Conservation (phyloP, 2,113 vertebrate species). For the Otus sunia region DNA sequence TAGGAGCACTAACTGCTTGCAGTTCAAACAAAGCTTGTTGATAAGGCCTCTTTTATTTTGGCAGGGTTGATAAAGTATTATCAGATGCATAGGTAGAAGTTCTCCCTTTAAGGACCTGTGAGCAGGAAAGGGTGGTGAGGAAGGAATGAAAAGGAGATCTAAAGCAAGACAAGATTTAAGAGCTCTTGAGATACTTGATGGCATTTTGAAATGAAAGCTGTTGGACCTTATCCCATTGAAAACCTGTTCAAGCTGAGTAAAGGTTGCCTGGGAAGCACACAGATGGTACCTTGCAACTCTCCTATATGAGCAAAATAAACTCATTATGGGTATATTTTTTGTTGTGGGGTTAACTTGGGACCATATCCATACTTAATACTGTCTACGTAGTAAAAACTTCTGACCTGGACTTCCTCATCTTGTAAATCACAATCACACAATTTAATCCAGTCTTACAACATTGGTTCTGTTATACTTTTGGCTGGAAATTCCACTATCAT, state of each 20-base stretch:
- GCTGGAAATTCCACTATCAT: not conserved
- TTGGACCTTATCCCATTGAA: not conserved
- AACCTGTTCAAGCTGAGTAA: not conserved
- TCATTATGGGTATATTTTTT: not conserved
- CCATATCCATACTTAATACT: not conserved
- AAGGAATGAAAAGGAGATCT: conserved; percentile 33
- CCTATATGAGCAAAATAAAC: not conserved
- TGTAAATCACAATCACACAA: too few species aligned
- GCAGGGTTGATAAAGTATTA: not conserved
- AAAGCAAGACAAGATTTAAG: not conserved
- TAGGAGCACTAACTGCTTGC: not conserved
- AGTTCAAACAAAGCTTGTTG: conserved; percentile 34
- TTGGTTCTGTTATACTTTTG: not conserved
- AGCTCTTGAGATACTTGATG: not conserved
- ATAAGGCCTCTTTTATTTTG: conserved; percentile 45
- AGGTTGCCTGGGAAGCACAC: not conserved
- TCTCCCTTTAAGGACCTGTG: not conserved
- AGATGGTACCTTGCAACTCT: not conserved
- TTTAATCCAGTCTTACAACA: too few species aligned
- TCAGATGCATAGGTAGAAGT: conserved; percentile 11
- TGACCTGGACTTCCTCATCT: not conserved
- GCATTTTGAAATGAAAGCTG: not conserved
- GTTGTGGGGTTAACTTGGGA: not conserved
- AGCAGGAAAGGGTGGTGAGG: not conserved
- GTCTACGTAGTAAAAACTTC: not conserved